Conservation (phyloP, 2,888 invertebrate genomes). For the Pilophorus perplexus region DNA sequence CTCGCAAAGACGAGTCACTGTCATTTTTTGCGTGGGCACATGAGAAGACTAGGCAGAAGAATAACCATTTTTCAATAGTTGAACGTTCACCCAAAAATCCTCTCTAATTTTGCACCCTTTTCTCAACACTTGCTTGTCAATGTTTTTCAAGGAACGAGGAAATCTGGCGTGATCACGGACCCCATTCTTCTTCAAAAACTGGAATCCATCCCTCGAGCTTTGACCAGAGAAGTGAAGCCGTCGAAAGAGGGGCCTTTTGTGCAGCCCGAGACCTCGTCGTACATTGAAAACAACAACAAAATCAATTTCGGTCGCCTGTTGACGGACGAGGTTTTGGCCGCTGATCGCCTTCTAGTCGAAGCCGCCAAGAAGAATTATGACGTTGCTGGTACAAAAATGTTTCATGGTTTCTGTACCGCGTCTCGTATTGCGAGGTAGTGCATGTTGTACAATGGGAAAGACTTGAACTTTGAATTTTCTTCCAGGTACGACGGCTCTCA, state of each 20-base stretch:
- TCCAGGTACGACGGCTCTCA: conserved; percentile 89
- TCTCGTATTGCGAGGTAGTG: too few relatives aligned
- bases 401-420: too few relatives aligned
- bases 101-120: too few relatives aligned
- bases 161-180: conserved; percentile 63
- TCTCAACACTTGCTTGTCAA: too few relatives aligned
- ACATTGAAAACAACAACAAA: conserved; percentile 67
- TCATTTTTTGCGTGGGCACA: too few relatives aligned
- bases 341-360: conserved; percentile 77
- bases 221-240: conserved; percentile 63
- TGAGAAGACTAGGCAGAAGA: too few relatives aligned
- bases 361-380: conserved; percentile 73
- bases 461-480: too few relatives aligned
- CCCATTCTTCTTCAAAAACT: conserved; percentile 65
- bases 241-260: conserved; percentile 55
- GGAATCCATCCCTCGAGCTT: conserved; percentile 58
- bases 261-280: conserved; percentile 53
- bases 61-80: too few relatives aligned
- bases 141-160: conserved; percentile 56
- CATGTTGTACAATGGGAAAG: too few relatives aligned
- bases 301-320: conserved; percentile 78
- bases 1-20: too few relatives aligned
- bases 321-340: conserved; percentile 82
- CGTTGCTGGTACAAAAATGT: conserved; percentile 63
- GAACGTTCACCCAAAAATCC: too few relatives aligned